Evolutionary conservation across 2,888 invertebrate genomes (phyloP), one percentile per base, ranked within the genome.

Genomic region (Ochropleura leucogaster): DNA sequence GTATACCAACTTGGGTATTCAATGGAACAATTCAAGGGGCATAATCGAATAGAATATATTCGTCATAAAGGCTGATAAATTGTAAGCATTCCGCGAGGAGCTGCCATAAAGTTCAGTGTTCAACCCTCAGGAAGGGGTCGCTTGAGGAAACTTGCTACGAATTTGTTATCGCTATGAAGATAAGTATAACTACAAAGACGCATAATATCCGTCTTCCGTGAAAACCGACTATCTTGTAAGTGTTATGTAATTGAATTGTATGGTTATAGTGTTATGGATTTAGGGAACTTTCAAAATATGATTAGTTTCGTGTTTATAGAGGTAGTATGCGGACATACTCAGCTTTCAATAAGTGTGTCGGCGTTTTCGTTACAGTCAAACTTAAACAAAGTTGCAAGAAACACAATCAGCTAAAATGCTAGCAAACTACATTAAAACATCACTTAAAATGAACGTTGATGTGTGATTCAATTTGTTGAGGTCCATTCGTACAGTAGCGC

Each of bases 31-130:
- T 86, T 83, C 82, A 83, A 77, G 78, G 77, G 78, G 83, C 74
- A 87, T 87, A 87, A 86, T 87, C 85, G 85, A 87, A 87, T 87
- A 83, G 85, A 87, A 87, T 87, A 88, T 88, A 88, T 87, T 83
- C 85, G 87, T 88, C 86, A 85, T 87, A 88, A 88, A 86, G 80
- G 76, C 87, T 86, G 85, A 83, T 85, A 88, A 85, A 86, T 87
- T 87, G 86, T 88, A 72, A 86, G 83, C 84, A 82, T 88, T 88
- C 83, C 77, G 62, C 80, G 77, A 77, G 70, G 75, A 85, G 84
- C 80, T 68, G 75, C 87, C 80, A 85, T 87, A 87, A 87, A 87
- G 83, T 87, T 80, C 82, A 80, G 72, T 72, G 80, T 80, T 87
- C 78, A 87, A 83, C 86, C 85, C 87, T 79, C 74, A 81, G 75